Percentiles rank a stretch among this genome's conserved stretches.
These are phyloP conservation scores for Steatocranus sp. DNA, from an alignment of 2,797 vertebrate genomes.

Conservation along the genomic window DNA sequence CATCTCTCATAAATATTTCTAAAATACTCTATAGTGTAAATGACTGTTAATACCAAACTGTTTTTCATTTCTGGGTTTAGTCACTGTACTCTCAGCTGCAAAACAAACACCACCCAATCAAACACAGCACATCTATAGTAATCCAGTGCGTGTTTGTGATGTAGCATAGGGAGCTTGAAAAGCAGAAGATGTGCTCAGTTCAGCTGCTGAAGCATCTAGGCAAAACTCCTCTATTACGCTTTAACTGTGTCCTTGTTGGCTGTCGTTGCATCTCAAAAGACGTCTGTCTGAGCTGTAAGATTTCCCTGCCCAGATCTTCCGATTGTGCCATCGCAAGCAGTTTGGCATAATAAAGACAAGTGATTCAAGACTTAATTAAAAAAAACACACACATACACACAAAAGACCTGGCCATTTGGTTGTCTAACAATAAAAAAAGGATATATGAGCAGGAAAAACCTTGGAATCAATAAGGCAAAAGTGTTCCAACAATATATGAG, in stretches of 20 bases:
- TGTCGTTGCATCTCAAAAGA: background rate
- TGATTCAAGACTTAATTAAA: background rate
- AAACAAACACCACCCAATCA: background rate
- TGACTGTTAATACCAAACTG: background rate
- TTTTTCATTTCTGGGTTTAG: background rate
- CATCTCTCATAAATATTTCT: background rate
- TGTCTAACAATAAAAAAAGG: background rate
- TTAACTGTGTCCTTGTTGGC: background rate
- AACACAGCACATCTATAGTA: background rate
- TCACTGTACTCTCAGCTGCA: background rate
- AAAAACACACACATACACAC: background rate
- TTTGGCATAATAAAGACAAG: background rate
- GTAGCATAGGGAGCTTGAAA: background rate
- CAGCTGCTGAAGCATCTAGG: background rate
- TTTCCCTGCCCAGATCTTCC: background rate
- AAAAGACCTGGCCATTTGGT: background rate
- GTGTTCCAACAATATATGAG: background rate
- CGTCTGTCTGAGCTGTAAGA: background rate
- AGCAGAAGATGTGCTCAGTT: background rate
- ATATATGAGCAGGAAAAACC: background rate
- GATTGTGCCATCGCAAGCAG: background rate
- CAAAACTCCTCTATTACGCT: background rate
- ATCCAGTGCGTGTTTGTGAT: background rate
- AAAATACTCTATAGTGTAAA: background rate
- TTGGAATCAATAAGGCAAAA: conserved; percentile 40